phyloP scores from a whole-genome alignment of 2,113 vertebrate species.

The Gobiocypris rarus region DNA sequence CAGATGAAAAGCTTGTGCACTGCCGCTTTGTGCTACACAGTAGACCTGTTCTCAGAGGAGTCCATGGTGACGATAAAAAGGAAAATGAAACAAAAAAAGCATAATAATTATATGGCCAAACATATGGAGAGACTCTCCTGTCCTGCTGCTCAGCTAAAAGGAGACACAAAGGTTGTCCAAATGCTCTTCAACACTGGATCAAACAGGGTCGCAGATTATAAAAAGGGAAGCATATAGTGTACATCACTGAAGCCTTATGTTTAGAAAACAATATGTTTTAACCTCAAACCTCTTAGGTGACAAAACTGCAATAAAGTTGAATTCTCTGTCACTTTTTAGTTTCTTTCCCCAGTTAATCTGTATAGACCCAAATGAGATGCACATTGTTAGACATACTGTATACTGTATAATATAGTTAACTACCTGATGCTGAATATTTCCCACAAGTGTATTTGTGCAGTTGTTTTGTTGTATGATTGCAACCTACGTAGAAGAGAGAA shows the following conservation, averaged over 20 bases:
- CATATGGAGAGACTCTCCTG: constrained; percentile 14
- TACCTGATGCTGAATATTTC: constrained; percentile 34
- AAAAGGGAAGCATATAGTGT: constrained; percentile 12
- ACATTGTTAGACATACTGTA: constrained; percentile 19
- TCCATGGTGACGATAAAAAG: neutral
- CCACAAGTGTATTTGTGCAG: neutral
- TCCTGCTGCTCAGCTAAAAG: constrained; percentile 48
- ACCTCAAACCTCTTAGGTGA: constrained; percentile 22
- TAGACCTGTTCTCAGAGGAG: constrained; percentile 43
- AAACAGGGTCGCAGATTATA: constrained; percentile 46
- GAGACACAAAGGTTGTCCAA: constrained; percentile 38
- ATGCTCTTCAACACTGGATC: constrained; percentile 44
- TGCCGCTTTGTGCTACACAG: constrained; percentile 36
- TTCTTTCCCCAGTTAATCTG: constrained; percentile 12
- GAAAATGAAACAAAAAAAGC: neutral
- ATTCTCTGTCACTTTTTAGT: constrained; percentile 1
- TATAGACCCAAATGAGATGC: constrained; percentile 1
- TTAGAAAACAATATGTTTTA: constrained; percentile 14
- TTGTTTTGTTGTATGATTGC: constrained; percentile 8
- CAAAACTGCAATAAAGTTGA: constrained; percentile 21
- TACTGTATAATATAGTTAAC: constrained; percentile 11
- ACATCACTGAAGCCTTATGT: constrained; percentile 52
- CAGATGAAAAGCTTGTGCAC: constrained; percentile 30
- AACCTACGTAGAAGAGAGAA: neutral
- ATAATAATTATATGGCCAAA: constrained; percentile 22